Conservation (phyloP, 2,888 invertebrate species). For the Oscheius sp. region DNA sequence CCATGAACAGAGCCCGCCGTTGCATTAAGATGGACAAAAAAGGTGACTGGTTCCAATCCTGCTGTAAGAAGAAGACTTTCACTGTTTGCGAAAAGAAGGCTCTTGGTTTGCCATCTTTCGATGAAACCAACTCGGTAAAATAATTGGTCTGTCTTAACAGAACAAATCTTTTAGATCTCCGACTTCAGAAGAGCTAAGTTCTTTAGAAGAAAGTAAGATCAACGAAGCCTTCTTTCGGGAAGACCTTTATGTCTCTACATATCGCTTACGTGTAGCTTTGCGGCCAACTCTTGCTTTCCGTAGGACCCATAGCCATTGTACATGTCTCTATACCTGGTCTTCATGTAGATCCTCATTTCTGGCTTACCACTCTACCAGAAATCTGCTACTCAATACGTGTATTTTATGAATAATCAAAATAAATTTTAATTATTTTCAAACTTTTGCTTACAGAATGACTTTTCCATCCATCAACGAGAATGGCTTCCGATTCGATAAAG, state of each 20-base stretch:
- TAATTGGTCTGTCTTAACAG: neutral
- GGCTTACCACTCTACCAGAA: conserved; percentile 2
- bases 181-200: conserved; percentile 25
- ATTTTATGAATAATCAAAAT: conserved; percentile 17
- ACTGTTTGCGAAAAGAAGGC: conserved; percentile 60
- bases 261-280: conserved; percentile 27
- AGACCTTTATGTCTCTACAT: conserved; percentile 4
- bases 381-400: conserved; percentile 18
- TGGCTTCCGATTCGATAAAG: conserved; percentile 7
- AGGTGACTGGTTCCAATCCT: conserved; percentile 67
- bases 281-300: conserved; percentile 21
- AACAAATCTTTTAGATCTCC: conserved; percentile 3
- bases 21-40: conserved; percentile 65
- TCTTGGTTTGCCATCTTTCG: neutral
- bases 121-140: conserved; percentile 13
- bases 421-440: conserved; percentile 11
- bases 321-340: conserved; percentile 10
- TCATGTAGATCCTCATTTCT: conserved; percentile 19
- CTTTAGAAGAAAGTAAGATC: conserved; percentile 16
- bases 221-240: neutral
- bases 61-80: conserved; percentile 66
- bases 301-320: conserved; percentile 9
- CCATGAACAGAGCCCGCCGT: conserved; percentile 62
- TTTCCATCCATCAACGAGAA: conserved; percentile 18
- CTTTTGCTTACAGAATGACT: neutral